Evolutionary conservation across 2,888 invertebrate genomes (phyloP), one percentile per base, ranked within the genome.

Genomic region (Drosophila birchii): DNA sequence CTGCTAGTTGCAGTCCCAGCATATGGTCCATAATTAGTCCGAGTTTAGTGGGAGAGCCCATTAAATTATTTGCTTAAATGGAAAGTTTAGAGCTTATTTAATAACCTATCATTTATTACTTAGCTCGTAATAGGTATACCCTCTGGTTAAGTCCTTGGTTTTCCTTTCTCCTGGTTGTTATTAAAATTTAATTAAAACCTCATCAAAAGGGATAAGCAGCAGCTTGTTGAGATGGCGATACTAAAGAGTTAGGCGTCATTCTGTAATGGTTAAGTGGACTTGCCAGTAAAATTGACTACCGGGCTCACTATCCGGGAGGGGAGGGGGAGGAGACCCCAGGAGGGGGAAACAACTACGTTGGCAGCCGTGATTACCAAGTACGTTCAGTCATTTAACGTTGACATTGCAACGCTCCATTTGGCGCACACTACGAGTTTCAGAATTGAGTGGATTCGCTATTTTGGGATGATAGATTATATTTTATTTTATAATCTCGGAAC

Each of bases 171-270:
- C 23, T 14, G 18, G 8, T 20, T 73, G 72, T 72, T 78, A 78
- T 81, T 76, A 80, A 76, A 78, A 76, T 80, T 69, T 68, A 78
- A 81, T 82, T 80, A 80, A 78, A 80, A 75, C 60, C 41, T 72
- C 62, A 76, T 80, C 60, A 78, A 78, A 59, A 60, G 32, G 69
- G 51, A 51, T 51, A 51, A 32, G 49, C 72, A 76, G 74, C 76
- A 80, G 82, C 74, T 70, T 45, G 74, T 44, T 45, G 43, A 18
- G 41, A 62, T 44, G 45, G 55, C 47, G 44, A 36, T 44, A 43
- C 26, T 38, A 26, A 51, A 47, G 38, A 58, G 32, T 47, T 58
- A 32, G 62, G 47, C 69, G 53, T 53, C 58, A 55, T 80, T 53
- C 64, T 67, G 59, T 67, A 68, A 67, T 66, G 53, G 69, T 43